phyloP scores from a whole-genome alignment of 2,113 vertebrate genomes.

The Myrmophylax atrothorax region DNA sequence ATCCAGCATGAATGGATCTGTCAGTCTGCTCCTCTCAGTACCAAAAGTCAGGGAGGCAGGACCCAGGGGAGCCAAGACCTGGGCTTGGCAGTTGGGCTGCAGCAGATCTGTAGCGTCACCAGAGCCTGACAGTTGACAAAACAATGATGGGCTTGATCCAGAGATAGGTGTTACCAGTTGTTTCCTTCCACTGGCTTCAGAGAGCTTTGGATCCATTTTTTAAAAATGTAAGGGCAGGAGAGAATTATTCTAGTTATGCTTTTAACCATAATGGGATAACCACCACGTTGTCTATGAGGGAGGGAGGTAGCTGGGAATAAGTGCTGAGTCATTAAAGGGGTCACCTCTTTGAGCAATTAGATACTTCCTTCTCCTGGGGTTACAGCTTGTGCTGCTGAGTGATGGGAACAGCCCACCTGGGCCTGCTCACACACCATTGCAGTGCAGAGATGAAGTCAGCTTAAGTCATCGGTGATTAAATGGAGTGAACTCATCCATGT shows the following conservation, averaged over 20 bases:
- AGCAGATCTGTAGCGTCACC: accelerated
- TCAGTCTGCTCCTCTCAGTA: background rate
- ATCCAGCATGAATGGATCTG: background rate
- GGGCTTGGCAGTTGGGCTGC: accelerated
- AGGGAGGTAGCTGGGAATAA: background rate
- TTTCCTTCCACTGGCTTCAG: background rate
- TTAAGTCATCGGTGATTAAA: background rate
- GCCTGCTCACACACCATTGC: background rate
- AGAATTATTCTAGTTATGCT: background rate
- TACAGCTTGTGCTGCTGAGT: background rate
- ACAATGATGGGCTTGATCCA: background rate
- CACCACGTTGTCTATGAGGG: background rate
- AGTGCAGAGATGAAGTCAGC: background rate
- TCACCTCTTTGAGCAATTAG: background rate
- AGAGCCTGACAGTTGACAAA: background rate
- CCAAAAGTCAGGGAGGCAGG: background rate
- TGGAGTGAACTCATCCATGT: background rate
- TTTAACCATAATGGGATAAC: background rate
- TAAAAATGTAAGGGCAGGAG: background rate
- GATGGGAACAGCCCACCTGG: background rate
- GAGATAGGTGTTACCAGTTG: background rate
- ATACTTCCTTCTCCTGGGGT: background rate
- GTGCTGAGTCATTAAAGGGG: background rate
- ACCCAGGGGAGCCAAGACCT: background rate
- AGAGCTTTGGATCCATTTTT: background rate